Conservation (phyloP, 2,113 vertebrate species). For the Octodon degus region DNA sequence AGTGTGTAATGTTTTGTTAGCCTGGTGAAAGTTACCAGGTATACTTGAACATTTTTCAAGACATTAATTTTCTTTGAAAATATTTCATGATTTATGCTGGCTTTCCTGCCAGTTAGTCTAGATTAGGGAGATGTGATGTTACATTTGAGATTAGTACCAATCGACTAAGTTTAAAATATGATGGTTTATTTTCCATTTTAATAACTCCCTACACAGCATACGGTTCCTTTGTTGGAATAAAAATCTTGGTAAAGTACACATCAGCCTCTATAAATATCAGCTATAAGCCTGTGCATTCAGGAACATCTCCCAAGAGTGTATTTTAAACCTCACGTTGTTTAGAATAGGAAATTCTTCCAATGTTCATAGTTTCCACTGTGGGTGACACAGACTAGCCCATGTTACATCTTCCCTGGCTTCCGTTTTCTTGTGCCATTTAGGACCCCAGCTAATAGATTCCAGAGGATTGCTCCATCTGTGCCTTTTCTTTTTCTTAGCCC, state of each 20-base stretch:
- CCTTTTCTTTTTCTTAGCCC: slow-evolving; percentile 66
- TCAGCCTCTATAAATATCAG: slow-evolving; percentile 86
- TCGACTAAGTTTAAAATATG: slow-evolving; percentile 66
- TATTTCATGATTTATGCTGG: neutral
- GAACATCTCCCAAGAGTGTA: slow-evolving; percentile 84
- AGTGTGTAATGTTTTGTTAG: slow-evolving; percentile 30
- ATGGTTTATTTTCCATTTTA: slow-evolving; percentile 83
- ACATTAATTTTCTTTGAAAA: slow-evolving; percentile 36
- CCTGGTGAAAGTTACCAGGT: neutral
- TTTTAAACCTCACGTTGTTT: slow-evolving; percentile 88
- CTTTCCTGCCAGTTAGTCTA: slow-evolving; percentile 27
- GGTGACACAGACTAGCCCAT: slow-evolving; percentile 66
- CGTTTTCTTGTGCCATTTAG: slow-evolving; percentile 81
- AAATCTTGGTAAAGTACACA: slow-evolving; percentile 84
- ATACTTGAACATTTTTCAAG: slow-evolving; percentile 40
- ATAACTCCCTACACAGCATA: slow-evolving; percentile 71
- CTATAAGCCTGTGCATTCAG: slow-evolving; percentile 80
- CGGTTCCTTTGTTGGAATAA: slow-evolving; percentile 88
- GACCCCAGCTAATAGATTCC: slow-evolving; percentile 73
- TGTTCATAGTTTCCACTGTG: slow-evolving; percentile 85
- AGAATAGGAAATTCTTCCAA: slow-evolving; percentile 87
- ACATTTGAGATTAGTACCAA: slow-evolving; percentile 65
- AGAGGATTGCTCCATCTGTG: slow-evolving; percentile 73
- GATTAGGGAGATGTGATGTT: neutral
- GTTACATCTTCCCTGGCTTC: slow-evolving; percentile 60